Base-by-base conservation (phyloP, 2,888 invertebrate species). In the Dorcus parallelipipedus region DNA sequence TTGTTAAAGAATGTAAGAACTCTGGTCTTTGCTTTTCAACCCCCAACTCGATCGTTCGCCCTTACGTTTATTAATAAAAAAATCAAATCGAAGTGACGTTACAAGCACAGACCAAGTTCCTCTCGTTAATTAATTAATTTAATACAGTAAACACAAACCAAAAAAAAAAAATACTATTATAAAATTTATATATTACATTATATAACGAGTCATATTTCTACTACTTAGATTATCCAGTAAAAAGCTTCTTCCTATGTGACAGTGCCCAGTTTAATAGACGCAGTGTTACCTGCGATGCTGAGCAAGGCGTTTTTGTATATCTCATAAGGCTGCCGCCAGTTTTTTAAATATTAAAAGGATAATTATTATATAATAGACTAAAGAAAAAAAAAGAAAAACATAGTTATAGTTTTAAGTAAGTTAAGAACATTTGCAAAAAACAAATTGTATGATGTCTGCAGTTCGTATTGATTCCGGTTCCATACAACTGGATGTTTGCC, bases 401-500 rank as follows among this genome's bases (percentile, higher is more conserved):
- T 59, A 59, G 59, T 56, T 45, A 26, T 72, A 73, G 71, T 68
- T 73, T 70, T 60, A 64, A 72, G 71, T 69, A 73, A 72, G 74
- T 72, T 71, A 73, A 73, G 71, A 69, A 68, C 63, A 72, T 73
- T 73, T 71, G 72, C 72, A 60, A 57, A 49, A 38, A 56, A 20
- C 14, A 71, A 70, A 72, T 69, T 72, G 70, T 70, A 71, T 71
- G 69, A 71, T 71, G 69, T 72, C 71, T 71, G 70, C 71, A 72
- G 67, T 68, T 72, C 68, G 70, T 73, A 73, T 73, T 71, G 75
- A 75, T 75, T 76, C 74, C 75, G 71, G 74, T 71, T 64, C 66
- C 66, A 67, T 43, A 54, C 48, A 49, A 70, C 75, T 73, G 76
- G 75, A 76, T 74, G 74, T 76, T 75, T 73, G 77, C 76, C 76